Percentiles rank a stretch among this genome's conserved stretches.
Conservation (phyloP, 2,113 vertebrate genomes). For the Pollimyrus isidori region DNA sequence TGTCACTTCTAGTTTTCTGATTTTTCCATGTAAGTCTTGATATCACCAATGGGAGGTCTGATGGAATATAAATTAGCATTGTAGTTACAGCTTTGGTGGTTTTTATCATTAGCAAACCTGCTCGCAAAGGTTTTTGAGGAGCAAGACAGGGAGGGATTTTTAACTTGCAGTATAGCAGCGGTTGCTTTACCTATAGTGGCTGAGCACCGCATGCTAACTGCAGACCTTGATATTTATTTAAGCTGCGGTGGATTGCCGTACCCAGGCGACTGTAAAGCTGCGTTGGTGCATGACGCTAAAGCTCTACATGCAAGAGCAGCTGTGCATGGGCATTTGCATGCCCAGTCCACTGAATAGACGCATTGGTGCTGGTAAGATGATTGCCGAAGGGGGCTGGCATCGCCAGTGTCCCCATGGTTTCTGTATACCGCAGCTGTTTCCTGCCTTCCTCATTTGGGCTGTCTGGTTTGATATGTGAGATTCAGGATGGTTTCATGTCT, state of each 20-base stretch:
- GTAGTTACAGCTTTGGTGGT: not conserved
- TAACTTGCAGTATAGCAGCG: not conserved
- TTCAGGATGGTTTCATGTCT: not conserved
- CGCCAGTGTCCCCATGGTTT: not conserved
- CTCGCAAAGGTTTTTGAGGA: not conserved
- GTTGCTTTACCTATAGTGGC: not conserved
- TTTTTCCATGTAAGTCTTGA: too few relatives aligned
- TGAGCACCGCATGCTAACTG: not conserved
- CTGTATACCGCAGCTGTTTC: not conserved
- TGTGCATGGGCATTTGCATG: not conserved
- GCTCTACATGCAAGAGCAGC: not conserved
- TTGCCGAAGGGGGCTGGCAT: not conserved
- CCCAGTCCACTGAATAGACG: not conserved
- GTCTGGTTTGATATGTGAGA: not conserved
- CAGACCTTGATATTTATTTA: not conserved
- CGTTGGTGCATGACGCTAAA: not conserved
- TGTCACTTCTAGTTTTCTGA: not conserved
- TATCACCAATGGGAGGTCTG: not conserved
- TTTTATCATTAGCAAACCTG: not conserved
- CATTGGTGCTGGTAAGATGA: not conserved
- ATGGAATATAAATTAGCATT: not conserved
- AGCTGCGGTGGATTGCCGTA: not conserved
- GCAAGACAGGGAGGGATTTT: not conserved
- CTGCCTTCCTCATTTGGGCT: not conserved
- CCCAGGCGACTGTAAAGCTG: not conserved